Base-by-base conservation (phyloP, 2,797 vertebrate genomes). In the Oreortyx pictus region DNA sequence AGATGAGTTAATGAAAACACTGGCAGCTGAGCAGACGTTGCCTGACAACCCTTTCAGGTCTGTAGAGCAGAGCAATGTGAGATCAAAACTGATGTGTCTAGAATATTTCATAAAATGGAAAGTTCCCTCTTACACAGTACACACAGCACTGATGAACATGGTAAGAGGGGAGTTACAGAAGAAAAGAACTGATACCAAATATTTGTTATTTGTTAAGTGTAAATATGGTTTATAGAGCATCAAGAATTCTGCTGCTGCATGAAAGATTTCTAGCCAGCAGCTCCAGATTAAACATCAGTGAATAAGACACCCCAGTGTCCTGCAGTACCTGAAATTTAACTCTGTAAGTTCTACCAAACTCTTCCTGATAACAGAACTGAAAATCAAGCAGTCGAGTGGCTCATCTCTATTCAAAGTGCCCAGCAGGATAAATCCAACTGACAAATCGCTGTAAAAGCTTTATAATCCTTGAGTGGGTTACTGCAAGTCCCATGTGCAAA, bases 401-500 rank as follows among this genome's bases (percentile, higher is more conserved):
- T 77, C 47, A 72, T 80, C 33, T 74, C 31, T 67, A 12, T 74
- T 95, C 57, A 72, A 89, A 94, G 72, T 0, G 5, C 37, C 29
- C 67, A 41, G 37, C 67, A 41, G 0, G 41, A 87, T 64, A 85
- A 94, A 92, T 77, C 20, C 33, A 85, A n/a, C 47, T 74, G 57
- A 85, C 82, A 95, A 85, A 95, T 64, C 7, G 1, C 56, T 2
- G 1, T 86, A 84, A 92, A 19, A 56, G 3, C 25, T 31, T 82
- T 77, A 54, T 80, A 93, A 95, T 94, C 84, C 65, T 24, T 84
- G 52, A 89, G 77, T 76, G 67, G n/a, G 64, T 71, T 90, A 70
- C 31, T 50, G 29, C 24, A 86, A 91, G 56, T 82, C 62, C 27
- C 56, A 56, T 49, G 60, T 52, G 81, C 67, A 92, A 94, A 89